A percentile compares a stretch with the other conserved stretches of the same genome.
These are phyloP conservation scores for Scolopax mira DNA, from an alignment of 2,113 vertebrate species.

Conservation along the genomic window DNA sequence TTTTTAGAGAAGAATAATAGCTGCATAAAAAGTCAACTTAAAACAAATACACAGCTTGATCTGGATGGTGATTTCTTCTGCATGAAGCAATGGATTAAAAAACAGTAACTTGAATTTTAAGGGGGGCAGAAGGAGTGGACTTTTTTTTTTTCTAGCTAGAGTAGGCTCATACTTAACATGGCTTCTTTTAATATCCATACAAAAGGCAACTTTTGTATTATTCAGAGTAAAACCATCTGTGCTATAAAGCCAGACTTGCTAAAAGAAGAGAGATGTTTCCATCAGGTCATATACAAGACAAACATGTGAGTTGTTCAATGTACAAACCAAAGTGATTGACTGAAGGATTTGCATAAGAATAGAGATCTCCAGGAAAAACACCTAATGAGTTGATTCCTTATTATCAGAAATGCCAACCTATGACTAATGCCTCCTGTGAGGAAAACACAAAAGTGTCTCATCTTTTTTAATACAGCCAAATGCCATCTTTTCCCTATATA, in stretches of 20 bases:
- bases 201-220: neutral
- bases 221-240: neutral
- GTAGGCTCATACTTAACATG: neutral
- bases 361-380: conserved; percentile 17
- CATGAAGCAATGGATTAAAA: neutral
- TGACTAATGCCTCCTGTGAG: neutral
- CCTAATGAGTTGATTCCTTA: neutral
- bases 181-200: neutral
- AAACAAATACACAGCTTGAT: neutral
- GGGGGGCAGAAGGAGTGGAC: neutral
- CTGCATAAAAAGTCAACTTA: neutral
- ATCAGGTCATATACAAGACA: conserved; percentile 11
- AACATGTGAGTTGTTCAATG: neutral
- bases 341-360: conserved; percentile 15
- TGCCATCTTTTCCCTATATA: neutral
- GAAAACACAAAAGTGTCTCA: neutral
- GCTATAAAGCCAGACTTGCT: neutral
- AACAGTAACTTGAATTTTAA: neutral
- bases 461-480: neutral
- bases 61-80: neutral
- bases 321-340: neutral
- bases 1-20: neutral
- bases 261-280: neutral
- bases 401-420: conserved; percentile 31
- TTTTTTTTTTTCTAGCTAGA: neutral